Evolutionary conservation across 2,888 invertebrate genomes (phyloP).

Genomic region (Drosophila incognita): DNA sequence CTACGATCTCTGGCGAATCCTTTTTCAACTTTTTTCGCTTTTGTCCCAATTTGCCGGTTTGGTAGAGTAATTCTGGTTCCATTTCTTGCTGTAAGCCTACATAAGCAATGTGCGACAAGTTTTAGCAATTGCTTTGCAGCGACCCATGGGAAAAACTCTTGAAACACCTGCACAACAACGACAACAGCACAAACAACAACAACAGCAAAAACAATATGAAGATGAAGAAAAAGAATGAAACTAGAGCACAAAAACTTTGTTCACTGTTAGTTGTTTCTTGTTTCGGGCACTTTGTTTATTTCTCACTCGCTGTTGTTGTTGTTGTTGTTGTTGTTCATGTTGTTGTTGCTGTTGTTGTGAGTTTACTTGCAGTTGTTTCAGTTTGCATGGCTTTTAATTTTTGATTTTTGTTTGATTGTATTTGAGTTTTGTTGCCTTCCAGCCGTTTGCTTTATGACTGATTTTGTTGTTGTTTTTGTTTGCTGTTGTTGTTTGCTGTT

Average conservation of each 20-base stretch:
- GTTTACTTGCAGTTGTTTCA: constrained; percentile 47
- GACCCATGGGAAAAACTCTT: constrained; percentile 37
- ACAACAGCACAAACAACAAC: not conserved
- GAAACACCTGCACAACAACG: constrained; percentile 39
- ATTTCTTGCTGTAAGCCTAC: constrained; percentile 29
- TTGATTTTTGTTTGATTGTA: constrained; percentile 71
- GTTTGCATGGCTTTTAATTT: constrained; percentile 68
- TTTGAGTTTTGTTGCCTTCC: constrained; percentile 58
- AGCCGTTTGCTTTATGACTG: constrained; percentile 47
- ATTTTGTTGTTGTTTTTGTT: constrained; percentile 10
- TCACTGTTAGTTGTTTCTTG: constrained; percentile 30
- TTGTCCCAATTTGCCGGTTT: constrained; percentile 2
- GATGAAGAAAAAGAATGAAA: constrained; percentile 10
- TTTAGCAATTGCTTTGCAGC: constrained; percentile 49
- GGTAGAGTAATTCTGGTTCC: not conserved
- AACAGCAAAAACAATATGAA: constrained; percentile 8
- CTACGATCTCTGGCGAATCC: not conserved
- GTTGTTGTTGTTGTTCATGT: not conserved
- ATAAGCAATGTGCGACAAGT: constrained; percentile 53
- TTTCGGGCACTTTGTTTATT: constrained; percentile 47
- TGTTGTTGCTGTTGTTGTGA: constrained; percentile 1
- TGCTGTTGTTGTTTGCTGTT: constrained; percentile 17
- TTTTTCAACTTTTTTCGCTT: not conserved
- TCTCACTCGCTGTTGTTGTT: constrained; percentile 31
- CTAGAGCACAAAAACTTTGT: constrained; percentile 45